phyloP scores from a whole-genome alignment of 2,113 vertebrate species.

The Sardina pilchardus region DNA sequence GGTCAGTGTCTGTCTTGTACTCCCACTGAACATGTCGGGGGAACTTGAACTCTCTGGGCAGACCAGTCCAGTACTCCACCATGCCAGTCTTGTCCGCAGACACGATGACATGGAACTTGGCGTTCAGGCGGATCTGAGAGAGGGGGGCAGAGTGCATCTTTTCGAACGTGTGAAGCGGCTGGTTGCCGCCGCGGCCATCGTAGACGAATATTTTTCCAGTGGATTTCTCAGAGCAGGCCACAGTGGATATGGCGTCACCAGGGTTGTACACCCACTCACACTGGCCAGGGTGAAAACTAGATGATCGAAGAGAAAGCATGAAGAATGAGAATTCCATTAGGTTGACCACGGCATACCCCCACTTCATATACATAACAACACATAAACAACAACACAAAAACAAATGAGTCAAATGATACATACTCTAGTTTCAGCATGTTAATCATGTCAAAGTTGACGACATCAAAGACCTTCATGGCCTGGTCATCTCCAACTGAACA shows the following conservation, averaged over 20 bases:
- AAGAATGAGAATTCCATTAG: not conserved
- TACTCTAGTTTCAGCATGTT: slow-evolving; percentile 98
- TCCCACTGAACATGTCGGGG: slow-evolving; percentile 90
- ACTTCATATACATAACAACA: not conserved
- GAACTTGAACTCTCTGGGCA: slow-evolving; percentile 88
- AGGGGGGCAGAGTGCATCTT: slow-evolving; percentile 89
- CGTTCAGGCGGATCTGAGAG: slow-evolving; percentile 88
- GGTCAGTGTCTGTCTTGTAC: slow-evolving; percentile 96
- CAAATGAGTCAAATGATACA: slow-evolving; percentile 49
- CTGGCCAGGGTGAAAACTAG: slow-evolving; percentile 89
- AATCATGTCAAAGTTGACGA: slow-evolving; percentile 99
- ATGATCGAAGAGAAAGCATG: not conserved
- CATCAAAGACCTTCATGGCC: slow-evolving; percentile 98
- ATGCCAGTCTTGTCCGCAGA: slow-evolving; percentile 95
- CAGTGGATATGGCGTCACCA: slow-evolving; percentile 91
- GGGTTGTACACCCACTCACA: slow-evolving; percentile 97
- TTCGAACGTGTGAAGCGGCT: slow-evolving; percentile 86
- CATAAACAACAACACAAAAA: not conserved
- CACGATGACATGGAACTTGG: slow-evolving; percentile 84
- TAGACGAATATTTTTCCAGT: slow-evolving; percentile 96
- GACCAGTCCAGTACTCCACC: slow-evolving; percentile 98
- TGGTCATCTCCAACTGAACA: slow-evolving; percentile 96
- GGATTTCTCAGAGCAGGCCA: slow-evolving; percentile 94
- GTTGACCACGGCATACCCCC: not conserved
- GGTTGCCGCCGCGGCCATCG: slow-evolving; percentile 87